Conservation (phyloP, 2,113 vertebrate genomes). For the Petrocephalus microphthalmus region DNA sequence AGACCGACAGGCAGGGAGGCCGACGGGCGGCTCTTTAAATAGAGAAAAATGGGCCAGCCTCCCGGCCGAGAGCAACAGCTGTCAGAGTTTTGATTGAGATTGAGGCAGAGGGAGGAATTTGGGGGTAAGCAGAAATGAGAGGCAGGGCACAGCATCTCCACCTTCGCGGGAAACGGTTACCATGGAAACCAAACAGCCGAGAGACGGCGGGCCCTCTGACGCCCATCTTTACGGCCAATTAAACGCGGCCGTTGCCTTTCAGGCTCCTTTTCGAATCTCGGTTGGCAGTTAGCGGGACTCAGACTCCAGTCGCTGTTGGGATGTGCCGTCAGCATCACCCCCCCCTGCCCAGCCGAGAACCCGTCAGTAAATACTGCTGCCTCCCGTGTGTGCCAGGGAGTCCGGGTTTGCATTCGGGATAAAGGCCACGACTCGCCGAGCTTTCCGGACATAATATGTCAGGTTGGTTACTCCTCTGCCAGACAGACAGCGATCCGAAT, state of each 20-base stretch:
- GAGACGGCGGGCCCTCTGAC: not conserved
- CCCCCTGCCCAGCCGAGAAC: not conserved
- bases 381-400: not conserved
- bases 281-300: not conserved
- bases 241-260: not conserved
- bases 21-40: not conserved
- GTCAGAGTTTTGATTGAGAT: conserved; percentile 25
- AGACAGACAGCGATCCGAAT: not conserved
- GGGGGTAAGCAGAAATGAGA: not conserved
- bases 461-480: not conserved
- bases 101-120: conserved; percentile 3
- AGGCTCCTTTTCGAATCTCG: not conserved
- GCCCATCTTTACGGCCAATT: not conserved
- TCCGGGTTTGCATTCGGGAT: not conserved
- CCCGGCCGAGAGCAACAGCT: not conserved
- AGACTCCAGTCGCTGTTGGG: not conserved
- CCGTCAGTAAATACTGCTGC: not conserved
- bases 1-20: not conserved
- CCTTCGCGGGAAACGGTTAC: conserved; percentile 9
- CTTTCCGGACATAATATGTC: not conserved
- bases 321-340: not conserved
- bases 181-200: conserved; percentile 21
- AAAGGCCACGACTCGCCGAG: not conserved
- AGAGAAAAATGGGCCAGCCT: conserved; percentile 11
- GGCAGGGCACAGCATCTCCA: not conserved